phyloP scores from a whole-genome alignment of 1,140 invertebrate species.

The Panulirus ornatus region DNA sequence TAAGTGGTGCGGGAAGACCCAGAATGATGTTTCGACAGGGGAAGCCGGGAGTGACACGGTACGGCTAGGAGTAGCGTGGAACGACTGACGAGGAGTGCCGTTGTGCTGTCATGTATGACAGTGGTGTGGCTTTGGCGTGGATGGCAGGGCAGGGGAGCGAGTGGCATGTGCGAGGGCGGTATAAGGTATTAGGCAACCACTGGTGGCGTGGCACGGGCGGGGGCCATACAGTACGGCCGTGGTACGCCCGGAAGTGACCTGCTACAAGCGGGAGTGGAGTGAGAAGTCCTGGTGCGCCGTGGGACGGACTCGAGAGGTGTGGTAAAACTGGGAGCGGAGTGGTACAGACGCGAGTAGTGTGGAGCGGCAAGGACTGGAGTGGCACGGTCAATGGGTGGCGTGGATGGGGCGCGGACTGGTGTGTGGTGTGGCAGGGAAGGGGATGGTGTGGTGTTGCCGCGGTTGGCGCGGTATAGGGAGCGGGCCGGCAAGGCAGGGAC shows the following conservation, averaged over 20 bases:
- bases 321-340: neutral
- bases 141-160: neutral
- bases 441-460: neutral
- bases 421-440: neutral
- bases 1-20: neutral
- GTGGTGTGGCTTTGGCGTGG: no score
- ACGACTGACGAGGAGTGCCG: neutral
- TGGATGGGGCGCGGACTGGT: neutral
- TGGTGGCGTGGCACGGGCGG: neutral
- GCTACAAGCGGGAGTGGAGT: neutral
- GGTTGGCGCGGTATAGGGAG: neutral
- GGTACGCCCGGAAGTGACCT: neutral
- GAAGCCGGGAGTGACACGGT: neutral
- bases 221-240: no score
- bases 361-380: neutral
- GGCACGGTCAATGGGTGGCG: neutral
- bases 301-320: neutral
- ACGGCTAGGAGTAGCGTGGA: neutral
- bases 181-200: no score
- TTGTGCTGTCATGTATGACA: no score
- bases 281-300: neutral
- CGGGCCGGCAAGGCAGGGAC: neutral
- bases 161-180: neutral
- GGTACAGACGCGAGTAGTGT: neutral
- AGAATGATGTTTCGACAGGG: neutral